phyloP scores from a whole-genome alignment of 2,888 invertebrate species.

The Augochlorella aurata region DNA sequence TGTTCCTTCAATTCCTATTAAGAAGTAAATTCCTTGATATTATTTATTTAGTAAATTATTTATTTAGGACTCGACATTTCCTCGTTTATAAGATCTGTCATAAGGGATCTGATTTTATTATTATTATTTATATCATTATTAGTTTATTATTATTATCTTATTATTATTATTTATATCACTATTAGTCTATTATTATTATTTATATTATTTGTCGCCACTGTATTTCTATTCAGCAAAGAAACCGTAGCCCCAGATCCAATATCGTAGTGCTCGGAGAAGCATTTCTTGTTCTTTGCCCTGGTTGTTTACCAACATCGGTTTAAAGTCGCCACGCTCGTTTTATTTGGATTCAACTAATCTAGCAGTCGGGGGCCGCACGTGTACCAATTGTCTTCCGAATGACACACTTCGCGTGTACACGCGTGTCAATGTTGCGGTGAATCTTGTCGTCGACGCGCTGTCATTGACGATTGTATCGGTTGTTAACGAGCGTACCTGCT shows the following conservation, averaged over 20 bases:
- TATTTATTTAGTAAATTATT: too few relatives aligned
- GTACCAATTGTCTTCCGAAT: neutral
- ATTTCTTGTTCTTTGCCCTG: neutral
- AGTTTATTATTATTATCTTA: too few relatives aligned
- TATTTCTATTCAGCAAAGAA: neutral
- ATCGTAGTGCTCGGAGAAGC: neutral
- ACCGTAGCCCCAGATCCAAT: neutral
- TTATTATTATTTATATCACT: neutral
- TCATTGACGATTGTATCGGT: neutral
- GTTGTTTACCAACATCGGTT: constrained; percentile 7
- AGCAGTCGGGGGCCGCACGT: neutral
- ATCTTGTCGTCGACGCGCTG: neutral
- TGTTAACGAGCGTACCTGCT: neutral
- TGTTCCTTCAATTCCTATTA: too few relatives aligned
- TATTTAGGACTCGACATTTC: too few relatives aligned
- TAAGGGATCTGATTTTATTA: too few relatives aligned
- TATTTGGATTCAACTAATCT: constrained; percentile 8
- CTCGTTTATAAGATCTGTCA: too few relatives aligned
- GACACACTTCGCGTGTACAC: neutral
- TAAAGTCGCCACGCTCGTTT: constrained; percentile 1
- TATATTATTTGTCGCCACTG: neutral
- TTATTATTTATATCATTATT: too few relatives aligned
- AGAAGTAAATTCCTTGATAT: too few relatives aligned
- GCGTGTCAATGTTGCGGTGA: neutral
- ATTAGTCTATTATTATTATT: too few relatives aligned